phyloP scores from a whole-genome alignment of 2,888 invertebrate species.

The Pecten maximus region DNA sequence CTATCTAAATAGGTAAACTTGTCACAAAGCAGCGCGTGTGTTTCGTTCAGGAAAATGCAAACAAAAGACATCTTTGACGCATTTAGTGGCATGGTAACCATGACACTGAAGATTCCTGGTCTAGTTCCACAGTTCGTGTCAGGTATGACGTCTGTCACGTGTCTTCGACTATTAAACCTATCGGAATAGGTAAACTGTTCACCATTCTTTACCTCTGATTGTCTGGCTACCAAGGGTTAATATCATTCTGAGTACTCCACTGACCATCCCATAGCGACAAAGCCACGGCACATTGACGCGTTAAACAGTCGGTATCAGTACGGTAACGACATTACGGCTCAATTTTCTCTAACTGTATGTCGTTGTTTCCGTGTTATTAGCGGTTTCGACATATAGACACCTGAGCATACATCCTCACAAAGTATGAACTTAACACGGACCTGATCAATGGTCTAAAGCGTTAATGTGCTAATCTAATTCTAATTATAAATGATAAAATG shows the following conservation, averaged over 20 bases:
- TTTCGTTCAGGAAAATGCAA: neutral
- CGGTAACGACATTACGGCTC: too few species aligned
- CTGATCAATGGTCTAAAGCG: neutral
- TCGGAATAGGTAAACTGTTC: too few species aligned
- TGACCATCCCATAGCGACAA: too few species aligned
- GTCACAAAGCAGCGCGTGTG: too few species aligned
- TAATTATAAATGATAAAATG: neutral
- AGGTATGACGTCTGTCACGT: neutral
- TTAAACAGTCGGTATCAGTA: too few species aligned
- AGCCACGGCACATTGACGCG: too few species aligned
- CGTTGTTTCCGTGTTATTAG: neutral
- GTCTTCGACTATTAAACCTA: neutral
- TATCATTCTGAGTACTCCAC: too few species aligned
- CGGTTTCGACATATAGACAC: neutral
- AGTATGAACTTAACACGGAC: neutral
- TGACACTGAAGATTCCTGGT: neutral
- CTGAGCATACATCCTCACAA: neutral
- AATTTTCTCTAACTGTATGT: too few species aligned
- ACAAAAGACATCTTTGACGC: conserved; percentile 25
- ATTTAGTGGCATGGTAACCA: neutral
- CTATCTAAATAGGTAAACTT: too few species aligned
- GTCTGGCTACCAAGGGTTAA: too few species aligned
- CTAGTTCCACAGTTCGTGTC: neutral
- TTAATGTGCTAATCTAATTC: neutral
- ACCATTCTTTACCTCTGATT: too few species aligned